Base-by-base conservation (phyloP, 2,888 invertebrate species). In the Acleris cristana region DNA sequence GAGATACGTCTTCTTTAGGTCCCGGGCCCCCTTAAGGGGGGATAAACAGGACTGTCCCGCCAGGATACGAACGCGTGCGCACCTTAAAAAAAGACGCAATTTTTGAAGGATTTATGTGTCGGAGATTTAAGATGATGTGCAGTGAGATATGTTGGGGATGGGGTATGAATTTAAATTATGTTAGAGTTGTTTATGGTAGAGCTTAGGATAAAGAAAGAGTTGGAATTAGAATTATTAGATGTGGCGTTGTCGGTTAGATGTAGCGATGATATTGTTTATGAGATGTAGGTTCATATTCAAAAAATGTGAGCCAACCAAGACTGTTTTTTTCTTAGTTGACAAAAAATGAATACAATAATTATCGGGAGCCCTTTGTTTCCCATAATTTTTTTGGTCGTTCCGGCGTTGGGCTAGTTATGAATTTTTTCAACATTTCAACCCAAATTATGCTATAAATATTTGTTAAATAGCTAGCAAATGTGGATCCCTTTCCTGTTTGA, bases 1-100 rank as follows among this genome's bases (percentile, higher is more conserved):
- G 88, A 90, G 90, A 89, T 90, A 91, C 88, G 91, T 91, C 92
- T 92, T 92, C 92, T 90, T 92, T 91, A 89, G 86, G 77, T 76
- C 79, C 77, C 79, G 83, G 83, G 77, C 73, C 68, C 67, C 66
- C 71, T 68, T 69, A 73, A 71, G 71, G 71, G 72, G 71, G 72
- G 66, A 59, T 70, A 69, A 70, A 65, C 69, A 71, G 71, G 74
- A 76, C 72, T 71, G 74, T 73, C 71, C 74, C 62, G 72, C 64
- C 69, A 60, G 71, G 23, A 45, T 55, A 21, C 14, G 40, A 77
- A 76, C 83, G 82, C 83, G 80, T 82, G 83, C 83, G 83, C 82
- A 82, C 64, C 78, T 66, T 59, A 73, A 55, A 61, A 54, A 65
- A 62, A 62, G 60, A 52, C 52, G 56, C 58, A 26, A 58, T 45